phyloP scores from a whole-genome alignment of 2,113 vertebrate species.

The Chrysochloris asiatica region DNA sequence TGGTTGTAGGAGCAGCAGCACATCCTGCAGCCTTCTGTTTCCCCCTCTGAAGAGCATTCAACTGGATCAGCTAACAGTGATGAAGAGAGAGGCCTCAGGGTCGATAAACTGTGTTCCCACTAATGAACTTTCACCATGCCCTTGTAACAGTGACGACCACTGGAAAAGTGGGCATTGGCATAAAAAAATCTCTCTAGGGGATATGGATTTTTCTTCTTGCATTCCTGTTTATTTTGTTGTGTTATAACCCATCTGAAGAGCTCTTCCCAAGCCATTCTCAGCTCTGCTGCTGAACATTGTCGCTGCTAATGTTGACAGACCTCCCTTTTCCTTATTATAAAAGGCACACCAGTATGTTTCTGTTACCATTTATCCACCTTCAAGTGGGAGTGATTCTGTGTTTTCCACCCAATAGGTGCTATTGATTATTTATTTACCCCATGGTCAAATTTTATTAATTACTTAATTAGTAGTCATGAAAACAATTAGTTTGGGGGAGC shows the following conservation, averaged over 20 bases:
- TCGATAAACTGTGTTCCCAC: not conserved
- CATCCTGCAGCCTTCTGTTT: not conserved
- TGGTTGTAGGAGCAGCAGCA: not conserved
- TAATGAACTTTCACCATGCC: not conserved
- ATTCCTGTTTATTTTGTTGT: not conserved
- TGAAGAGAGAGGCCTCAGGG: not conserved
- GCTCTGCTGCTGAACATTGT: not conserved
- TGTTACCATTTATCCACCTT: not conserved
- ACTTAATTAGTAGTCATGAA: conserved; percentile 71
- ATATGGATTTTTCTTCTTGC: conserved; percentile 18
- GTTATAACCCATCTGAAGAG: conserved; percentile 11
- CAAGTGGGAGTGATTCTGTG: conserved; percentile 22
- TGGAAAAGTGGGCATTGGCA: not conserved
- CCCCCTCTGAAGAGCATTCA: not conserved
- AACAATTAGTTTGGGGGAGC: conserved; percentile 68
- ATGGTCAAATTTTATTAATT: conserved; percentile 76
- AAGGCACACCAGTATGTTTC: not conserved
- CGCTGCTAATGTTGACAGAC: not conserved
- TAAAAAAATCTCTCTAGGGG: not conserved
- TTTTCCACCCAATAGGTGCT: conserved; percentile 42
- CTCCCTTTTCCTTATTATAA: not conserved
- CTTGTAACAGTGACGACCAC: not conserved
- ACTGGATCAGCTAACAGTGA: not conserved
- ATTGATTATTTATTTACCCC: conserved; percentile 72
- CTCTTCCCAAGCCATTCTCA: not conserved